phyloP scores from a whole-genome alignment of 2,113 vertebrate species.

The Nibea albiflora region DNA sequence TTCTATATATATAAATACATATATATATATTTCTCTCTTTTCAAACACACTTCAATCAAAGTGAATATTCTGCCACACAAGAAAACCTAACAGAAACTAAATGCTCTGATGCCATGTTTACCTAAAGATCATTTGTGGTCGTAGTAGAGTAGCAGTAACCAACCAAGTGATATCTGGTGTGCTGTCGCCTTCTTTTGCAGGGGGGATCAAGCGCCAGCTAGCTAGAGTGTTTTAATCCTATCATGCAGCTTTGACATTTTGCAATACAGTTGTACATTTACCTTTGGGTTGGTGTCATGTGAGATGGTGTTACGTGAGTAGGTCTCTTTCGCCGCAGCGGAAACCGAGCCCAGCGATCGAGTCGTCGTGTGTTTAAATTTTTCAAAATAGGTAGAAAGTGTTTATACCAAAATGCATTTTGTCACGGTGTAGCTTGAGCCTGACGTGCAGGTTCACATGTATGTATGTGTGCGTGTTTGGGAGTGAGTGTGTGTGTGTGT shows the following conservation, averaged over 20 bases:
- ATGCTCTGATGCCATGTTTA: conserved; percentile 78
- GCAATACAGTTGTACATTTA: conserved; percentile 79
- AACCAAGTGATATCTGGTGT: conserved; percentile 68
- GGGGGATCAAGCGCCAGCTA: conserved; percentile 49
- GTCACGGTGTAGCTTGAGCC: conserved; percentile 70
- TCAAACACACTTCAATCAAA: conserved; percentile 61
- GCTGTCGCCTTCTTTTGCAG: conserved; percentile 23
- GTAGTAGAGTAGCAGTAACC: conserved; percentile 79
- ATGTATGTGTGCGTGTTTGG: conserved; percentile 31
- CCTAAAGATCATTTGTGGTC: conserved; percentile 80
- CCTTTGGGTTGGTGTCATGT: conserved; percentile 67
- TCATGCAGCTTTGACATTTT: conserved; percentile 81
- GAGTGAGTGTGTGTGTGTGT: neutral
- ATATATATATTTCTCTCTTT: conserved; percentile 62
- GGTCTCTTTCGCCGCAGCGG: conserved; percentile 48
- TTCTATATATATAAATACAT: conserved; percentile 21
- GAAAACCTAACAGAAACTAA: conserved; percentile 66
- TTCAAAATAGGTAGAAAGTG: conserved; percentile 59
- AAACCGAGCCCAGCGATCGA: conserved; percentile 46
- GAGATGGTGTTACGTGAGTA: conserved; percentile 63
- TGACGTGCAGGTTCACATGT: conserved; percentile 41
- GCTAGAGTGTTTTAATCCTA: conserved; percentile 70
- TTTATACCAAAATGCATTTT: conserved; percentile 74
- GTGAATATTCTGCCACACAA: conserved; percentile 81
- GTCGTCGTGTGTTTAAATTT: conserved; percentile 43